Evolutionary conservation across 2,797 vertebrate genomes (phyloP), one percentile per base, ranked within the genome.

Genomic region (Momotus momota): DNA sequence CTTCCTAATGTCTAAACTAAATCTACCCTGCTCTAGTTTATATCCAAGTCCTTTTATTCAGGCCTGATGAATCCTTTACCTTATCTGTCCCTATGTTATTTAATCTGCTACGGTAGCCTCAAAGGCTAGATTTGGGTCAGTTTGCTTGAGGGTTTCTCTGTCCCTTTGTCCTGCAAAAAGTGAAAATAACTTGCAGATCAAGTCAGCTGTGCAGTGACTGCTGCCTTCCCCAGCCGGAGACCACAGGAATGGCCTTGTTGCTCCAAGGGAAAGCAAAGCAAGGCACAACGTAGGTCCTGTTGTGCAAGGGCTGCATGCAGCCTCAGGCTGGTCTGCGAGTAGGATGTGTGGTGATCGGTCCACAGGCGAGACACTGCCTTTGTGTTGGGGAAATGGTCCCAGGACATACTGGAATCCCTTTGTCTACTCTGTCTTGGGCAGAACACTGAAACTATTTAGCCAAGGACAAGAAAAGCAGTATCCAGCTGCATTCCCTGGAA

Each of bases 261-360:
- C 35, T 65, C 41, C 1, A 2, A 45, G 19, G 31, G 38, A 74
- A 57, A 55, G 58, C 48, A 41, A 18, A 52, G 12, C 0, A 3
- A 57, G 33, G 14, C 0, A 4, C n/a, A 8, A 22, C 1, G 0
- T 7, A 14, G 29, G 54, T 70, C 26, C 49, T 0, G 2, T 18
- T 72, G 73, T 13, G 9, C 23, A 5, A 40, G 58, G 78, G 17
- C n/a, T 16, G 26, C 0, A 1, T 15, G 23, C 4, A 16, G 21
- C 48, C 33, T 27, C 35, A 7, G 62, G 17, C 31, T 72, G 51
- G 9, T 9, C 46, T 23, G 22, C 4, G 0, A 29, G 33, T 21
- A 51, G 51, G 40, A 40, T 60, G 23, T 1, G 1, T 10, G 16
- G n/a, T 29, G 46, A 7, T 12, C 4, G 0, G 16, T 40, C 29